These are phyloP conservation scores for Trachelus stipa DNA, from an alignment of 2,888 invertebrate genomes.

Conservation along the genomic window DNA sequence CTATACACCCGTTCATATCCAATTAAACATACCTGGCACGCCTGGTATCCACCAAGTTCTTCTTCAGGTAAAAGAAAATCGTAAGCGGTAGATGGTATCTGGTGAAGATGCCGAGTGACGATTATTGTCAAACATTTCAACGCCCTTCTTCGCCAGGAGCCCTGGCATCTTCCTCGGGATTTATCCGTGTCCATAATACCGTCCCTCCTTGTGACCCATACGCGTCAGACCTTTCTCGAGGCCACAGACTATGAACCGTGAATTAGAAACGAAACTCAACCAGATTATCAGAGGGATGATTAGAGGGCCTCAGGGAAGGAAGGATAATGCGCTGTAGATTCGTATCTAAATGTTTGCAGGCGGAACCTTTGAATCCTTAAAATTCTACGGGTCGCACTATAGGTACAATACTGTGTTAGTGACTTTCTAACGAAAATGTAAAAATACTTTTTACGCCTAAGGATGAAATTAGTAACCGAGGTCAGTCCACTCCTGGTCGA, in stretches of 20 bases:
- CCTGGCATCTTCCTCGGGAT: slow-evolving; percentile 15
- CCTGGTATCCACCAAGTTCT: not conserved
- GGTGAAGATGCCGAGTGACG: slow-evolving; percentile 34
- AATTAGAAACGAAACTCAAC: not conserved
- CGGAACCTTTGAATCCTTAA: not conserved
- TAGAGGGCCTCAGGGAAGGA: not conserved
- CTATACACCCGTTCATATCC: not conserved
- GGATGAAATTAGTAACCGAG: slow-evolving; percentile 13
- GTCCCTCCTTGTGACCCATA: slow-evolving; percentile 11
- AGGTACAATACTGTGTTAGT: not conserved
- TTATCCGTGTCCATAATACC: slow-evolving; percentile 21
- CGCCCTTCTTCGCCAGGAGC: slow-evolving; percentile 21
- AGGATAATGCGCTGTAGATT: not conserved
- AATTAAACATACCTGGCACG: not conserved
- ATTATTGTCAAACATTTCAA: slow-evolving; percentile 47
- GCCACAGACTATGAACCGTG: not conserved
- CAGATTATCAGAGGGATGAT: not conserved
- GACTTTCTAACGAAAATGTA: not conserved
- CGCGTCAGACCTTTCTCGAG: not conserved
- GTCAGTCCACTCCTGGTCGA: slow-evolving; percentile 24
- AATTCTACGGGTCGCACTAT: not conserved
- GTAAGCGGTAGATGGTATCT: slow-evolving; percentile 35
- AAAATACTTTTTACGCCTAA: not conserved
- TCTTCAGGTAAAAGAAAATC: not conserved
- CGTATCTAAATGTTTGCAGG: not conserved